Base-by-base conservation (phyloP, 2,888 invertebrate genomes). In the Serripes groenlandicus region DNA sequence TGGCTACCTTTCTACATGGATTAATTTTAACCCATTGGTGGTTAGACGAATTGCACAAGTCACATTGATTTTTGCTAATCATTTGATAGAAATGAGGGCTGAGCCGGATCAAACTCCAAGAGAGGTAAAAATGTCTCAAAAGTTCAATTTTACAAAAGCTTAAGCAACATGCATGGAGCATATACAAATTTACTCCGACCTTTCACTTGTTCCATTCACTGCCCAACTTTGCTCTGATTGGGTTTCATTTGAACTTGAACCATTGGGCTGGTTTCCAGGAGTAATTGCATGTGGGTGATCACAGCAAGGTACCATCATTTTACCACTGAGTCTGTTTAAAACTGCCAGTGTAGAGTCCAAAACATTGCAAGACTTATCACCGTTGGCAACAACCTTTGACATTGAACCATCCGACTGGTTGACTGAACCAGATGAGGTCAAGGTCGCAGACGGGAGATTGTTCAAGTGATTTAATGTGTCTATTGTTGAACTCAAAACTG, bases 401-500 rank as follows among this genome's bases (percentile, higher is more conserved):
- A 21, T 56, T 56, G 56, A 56, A 21, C 21, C 32, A 7, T 62
- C 62, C 3, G 70, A 77, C 62, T 66, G 58, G 78, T 32, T 34
- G 32, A 7, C 72, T 23, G 18, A 66, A 18, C 30, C 34, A 35
- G 23, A 21, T 1, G 37, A 9, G 26, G 21, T 28, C 9, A 23
- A 3, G 5, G 37, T 18, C 42, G 2, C 21, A n/a, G 34, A 28
- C 2, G 66, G 7, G 18, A 23, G 66, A 42, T 81, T 78, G 54
- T 89, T 84, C 37, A 91, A 81, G 60, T 85, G 82, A 73, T 88
- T 88, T 18, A 91, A 78, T 37, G 88, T 83, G 56, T 86, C 87
- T 68, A 85, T 88, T 1, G 91, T 90, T 11, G 89, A 89, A 37
- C 84, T 88, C 49, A 91, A 84, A 30, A 90, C 81, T 56, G 89